Evolutionary conservation across 1,140 invertebrate genomes (phyloP), one percentile per base, ranked within the genome.

Genomic region (Bombyx mori): DNA sequence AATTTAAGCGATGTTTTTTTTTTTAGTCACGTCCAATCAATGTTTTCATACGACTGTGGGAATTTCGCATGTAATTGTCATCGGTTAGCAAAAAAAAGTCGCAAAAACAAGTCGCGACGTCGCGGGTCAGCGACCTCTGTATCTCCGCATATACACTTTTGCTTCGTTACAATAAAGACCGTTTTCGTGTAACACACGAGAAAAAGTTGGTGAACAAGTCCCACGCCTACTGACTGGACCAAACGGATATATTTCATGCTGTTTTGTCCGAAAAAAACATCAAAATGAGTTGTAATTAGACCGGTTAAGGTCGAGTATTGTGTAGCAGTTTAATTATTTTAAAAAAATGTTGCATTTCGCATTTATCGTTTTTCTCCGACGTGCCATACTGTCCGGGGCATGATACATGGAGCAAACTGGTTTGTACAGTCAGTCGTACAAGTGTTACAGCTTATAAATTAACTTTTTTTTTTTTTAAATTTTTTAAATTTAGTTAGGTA

Each of bases 321-420:
- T 51, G 61, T 44, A 2, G 12, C n/a, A 43, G 53, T 57, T 60
- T 42, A 54, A 53, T 56, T 60, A 57, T 61, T 62, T 49, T 42
- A 44, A 61, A 51, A 51, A 51, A 51, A 51, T 62, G 47, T 60
- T 52, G 55, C 61, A 54, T 61, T 67, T 71, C 62, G 72, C 66
- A 65, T 56, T 68, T 62, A 70, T 78, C 77, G 66, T 76, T 80
- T 80, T 82, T 76, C 65, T 61, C 57, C 70, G 68, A 77, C 82
- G 78, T 68, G 72, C 79, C 79, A 82, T 86, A 86, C 80, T 83
- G 82, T 86, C 80, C 80, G 63, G 59, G 49, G 63, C 63, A 78
- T 81, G 76, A 78, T 79, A 77, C 75, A 77, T 77, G 71, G 63
- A 70, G 71, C 72, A 70, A 79, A 81, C 80, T 73, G 79, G 80